Base-by-base conservation (phyloP, 2,797 vertebrate genomes). In the Hylomyscus alleni region DNA sequence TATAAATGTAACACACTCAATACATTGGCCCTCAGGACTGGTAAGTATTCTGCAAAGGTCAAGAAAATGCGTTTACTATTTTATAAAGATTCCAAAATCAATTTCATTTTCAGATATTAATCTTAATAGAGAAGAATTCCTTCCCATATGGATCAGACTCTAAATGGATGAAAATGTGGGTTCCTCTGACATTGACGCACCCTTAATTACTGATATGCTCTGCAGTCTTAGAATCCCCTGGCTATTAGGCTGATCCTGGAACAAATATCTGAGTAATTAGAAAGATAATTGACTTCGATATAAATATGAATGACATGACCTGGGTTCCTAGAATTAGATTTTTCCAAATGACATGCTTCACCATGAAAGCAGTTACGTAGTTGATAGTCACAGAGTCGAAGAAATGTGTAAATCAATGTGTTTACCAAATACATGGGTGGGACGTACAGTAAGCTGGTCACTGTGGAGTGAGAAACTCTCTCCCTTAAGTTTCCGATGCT, bases 71-170 rank as follows among this genome's bases (percentile, higher is more conserved):
- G 8, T 15, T 84, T n/a, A 54, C 56, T 89, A 58, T 72, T 69
- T 6, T 34, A 37, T 60, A 67, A 88, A 60, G 29, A 22, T 77
- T 95, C 14, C n/a, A 72, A 93, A 95, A 84, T 93, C 15, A 3
- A 76, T 89, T 91, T 89, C 84, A 80, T 78, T 89, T 72, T 22
- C 34, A 81, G 31, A 17, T 92, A 80, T 81, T 91, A 82, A 34
- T 67, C 34, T 24, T 92, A 50, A 65, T 31, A 81, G 47, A 78
- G 76, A 89, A 88, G 11, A 89, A 83, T 96, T 56, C 2, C 83
- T 95, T 78, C 8, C 34, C 37, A 72, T 52, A 82, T 22, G 44
- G 84, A 22, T 58, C 54, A 58, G 95, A 72, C 50, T 85, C 44
- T 6, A 77, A 76, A 91, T 17, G 6, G 44, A 50, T 9, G 47